Percentiles rank a stretch among this genome's conserved stretches.
Conservation (phyloP, 2,797 vertebrate genomes). For the Pipistrellus pipistrellus region DNA sequence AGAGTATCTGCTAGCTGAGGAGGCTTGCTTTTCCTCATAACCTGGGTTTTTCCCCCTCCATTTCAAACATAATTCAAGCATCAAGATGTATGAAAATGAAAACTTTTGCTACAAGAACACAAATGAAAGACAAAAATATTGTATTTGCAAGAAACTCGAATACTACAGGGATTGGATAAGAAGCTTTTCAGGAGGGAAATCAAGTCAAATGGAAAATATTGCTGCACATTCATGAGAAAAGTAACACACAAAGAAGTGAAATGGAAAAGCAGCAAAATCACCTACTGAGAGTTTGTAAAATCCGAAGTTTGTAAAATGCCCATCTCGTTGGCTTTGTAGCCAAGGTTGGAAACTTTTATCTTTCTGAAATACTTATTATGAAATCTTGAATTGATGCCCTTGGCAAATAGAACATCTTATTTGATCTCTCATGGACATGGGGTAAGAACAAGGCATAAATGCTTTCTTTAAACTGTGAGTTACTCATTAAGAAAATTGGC, state of each 20-base stretch:
- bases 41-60: neutral
- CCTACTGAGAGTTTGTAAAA: neutral
- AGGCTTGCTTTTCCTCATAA: slow-evolving; percentile 54
- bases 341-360: neutral
- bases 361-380: neutral
- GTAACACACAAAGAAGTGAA: slow-evolving; percentile 46
- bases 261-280: neutral
- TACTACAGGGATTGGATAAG: slow-evolving; percentile 60
- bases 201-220: slow-evolving; percentile 67
- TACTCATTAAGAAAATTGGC: slow-evolving; percentile 1
- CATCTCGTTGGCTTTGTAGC: neutral
- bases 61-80: slow-evolving; percentile 67
- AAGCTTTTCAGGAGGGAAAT: slow-evolving; percentile 55
- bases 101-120: slow-evolving; percentile 71
- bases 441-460: neutral
- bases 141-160: slow-evolving; percentile 58
- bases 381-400: neutral
- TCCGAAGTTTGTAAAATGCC: slow-evolving; percentile 3
- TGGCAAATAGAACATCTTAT: neutral
- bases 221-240: slow-evolving; percentile 50
- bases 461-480: neutral
- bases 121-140: slow-evolving; percentile 69
- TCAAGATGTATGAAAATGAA: slow-evolving; percentile 64
- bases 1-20: neutral
- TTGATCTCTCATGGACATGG: neutral